These are phyloP conservation scores for Xenopus laevis DNA, from an alignment of 2,113 vertebrate genomes.

Conservation along the genomic window DNA sequence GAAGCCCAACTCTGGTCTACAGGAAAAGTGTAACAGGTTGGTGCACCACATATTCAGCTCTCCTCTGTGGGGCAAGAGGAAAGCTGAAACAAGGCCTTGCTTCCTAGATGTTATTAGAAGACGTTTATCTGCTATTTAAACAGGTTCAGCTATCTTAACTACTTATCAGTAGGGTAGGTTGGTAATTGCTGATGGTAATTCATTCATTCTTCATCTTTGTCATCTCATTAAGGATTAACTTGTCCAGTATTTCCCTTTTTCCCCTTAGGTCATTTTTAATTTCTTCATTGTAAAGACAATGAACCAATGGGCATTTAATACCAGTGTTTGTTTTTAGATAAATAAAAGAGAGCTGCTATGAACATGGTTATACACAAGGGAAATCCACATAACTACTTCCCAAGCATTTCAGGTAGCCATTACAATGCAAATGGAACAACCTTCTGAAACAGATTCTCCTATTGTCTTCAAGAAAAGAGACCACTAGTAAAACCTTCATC, in stretches of 20 bases:
- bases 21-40: no score
- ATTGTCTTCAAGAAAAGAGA: background rate
- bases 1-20: background rate
- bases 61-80: no score
- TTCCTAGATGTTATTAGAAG: background rate
- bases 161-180: background rate
- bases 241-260: background rate
- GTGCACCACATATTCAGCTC: no score
- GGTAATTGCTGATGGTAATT: constrained; percentile 1
- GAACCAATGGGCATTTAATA: constrained; percentile 39
- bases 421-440: constrained; percentile 71
- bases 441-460: constrained; percentile 52
- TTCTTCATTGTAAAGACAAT: constrained; percentile 22
- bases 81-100: background rate
- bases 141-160: background rate
- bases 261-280: background rate
- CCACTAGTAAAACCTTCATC: background rate
- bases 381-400: constrained; percentile 47
- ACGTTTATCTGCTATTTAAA: background rate
- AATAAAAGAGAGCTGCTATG: constrained; percentile 63
- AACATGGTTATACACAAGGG: constrained; percentile 67
- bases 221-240: constrained; percentile 14
- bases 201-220: constrained; percentile 10
- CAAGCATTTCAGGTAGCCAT: constrained; percentile 62
- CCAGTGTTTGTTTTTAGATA: constrained; percentile 16